Evolutionary conservation across 2,113 vertebrate species (phyloP).

Genomic region (Vulpes vulpes): DNA sequence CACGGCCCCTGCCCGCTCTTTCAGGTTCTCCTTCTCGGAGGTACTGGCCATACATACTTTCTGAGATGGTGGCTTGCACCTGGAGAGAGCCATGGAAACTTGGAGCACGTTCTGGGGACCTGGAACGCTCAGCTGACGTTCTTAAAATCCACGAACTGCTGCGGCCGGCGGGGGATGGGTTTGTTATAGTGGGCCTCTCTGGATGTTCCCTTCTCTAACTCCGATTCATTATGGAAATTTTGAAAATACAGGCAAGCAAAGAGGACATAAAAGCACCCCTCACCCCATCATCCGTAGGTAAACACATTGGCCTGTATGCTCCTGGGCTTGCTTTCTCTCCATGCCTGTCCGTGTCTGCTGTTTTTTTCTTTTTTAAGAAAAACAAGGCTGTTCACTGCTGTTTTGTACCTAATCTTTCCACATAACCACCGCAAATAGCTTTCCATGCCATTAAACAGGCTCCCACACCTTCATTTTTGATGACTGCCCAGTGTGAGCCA

Average conservation of each 20-base stretch:
- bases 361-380: neutral
- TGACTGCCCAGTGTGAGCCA: neutral
- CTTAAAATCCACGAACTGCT: neutral
- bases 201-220: neutral
- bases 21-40: fast-evolving
- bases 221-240: neutral
- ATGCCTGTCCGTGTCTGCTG: fast-evolving
- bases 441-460: neutral
- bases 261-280: neutral
- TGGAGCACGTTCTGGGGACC: neutral
- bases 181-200: neutral
- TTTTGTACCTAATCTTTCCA: neutral
- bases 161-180: neutral
- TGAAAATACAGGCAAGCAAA: neutral
- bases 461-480: neutral
- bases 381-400: neutral
- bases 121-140: neutral
- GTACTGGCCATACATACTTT: fast-evolving
- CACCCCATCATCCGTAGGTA: neutral
- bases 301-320: fast-evolving
- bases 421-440: neutral
- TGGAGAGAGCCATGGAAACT: neutral
- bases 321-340: neutral
- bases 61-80: neutral
- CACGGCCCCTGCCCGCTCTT: neutral